Evolutionary conservation across 1,140 invertebrate genomes (phyloP), one percentile per base, ranked within the genome.

Genomic region (Papilio machaon): DNA sequence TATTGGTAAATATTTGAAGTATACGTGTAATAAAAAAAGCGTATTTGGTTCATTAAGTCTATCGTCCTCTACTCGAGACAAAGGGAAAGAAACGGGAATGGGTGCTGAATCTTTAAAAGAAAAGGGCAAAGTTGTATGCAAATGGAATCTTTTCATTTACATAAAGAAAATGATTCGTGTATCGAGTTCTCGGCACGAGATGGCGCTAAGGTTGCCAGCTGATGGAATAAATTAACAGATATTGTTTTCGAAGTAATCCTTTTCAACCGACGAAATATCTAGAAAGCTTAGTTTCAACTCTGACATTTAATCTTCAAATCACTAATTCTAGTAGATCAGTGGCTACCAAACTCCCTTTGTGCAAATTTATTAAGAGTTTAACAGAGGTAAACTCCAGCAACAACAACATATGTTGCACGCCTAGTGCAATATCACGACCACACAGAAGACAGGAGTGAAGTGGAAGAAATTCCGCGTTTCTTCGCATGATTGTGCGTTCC

Each of bases 81-180:
- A 76, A 76, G 47, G 73, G 19, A 52, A 76, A 49, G 47, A 30
- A 76, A 30, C n/a, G 64, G 30, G 77, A 80, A 80, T 73, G 13
- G 23, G 13, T 43, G 58, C 73, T 81, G 75, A 73, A 81, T 83
- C 49, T 77, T 84, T 82, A 76, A 84, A 82, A 77, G 80, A 49
- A 80, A 79, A 83, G 79, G 60, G 80, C 80, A 80, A 54, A 80
- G 79, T 67, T 82, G 84, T 86, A 87, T 88, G 85, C 82, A 85
- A 83, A 87, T 86, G 79, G 70, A 83, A 88, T 83, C 77, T 73
- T 80, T 81, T 9, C 80, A 89, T 90, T 90, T 90, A 84, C 89
- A 90, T 89, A 86, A 87, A 82, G 80, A 89, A 89, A 90, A 87
- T 81, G 87, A 87, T 87, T 86, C 83, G 70, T 82, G 83, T 87